Base-by-base conservation (phyloP, 2,797 vertebrate species). In the Champsocephalus gunnari region DNA sequence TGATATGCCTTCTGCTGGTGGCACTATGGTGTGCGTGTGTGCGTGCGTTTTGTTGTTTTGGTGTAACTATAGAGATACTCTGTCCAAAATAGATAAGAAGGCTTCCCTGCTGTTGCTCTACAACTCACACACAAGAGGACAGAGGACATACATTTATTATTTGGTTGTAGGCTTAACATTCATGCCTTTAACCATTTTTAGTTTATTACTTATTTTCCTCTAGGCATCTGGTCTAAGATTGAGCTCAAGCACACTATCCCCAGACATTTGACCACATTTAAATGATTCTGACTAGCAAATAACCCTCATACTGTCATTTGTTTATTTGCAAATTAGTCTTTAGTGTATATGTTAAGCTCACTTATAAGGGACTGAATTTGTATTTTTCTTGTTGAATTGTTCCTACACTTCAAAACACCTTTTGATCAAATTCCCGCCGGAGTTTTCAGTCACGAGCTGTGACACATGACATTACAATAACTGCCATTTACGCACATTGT, bases 271-370 rank as follows among this genome's bases (percentile, higher is more conserved):
- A 81, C 19, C 66, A 79, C 50, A 92, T 90, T 87, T 80, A 85
- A 90, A 92, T 92, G 54, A 80, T 89, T 90, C 87, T 91, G 91
- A 93, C 84, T 88, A 88, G 84, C 92, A 93, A 92, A 92, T 91
- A 12, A 43, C 61, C 50, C 41, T 16, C 62, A 21, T 51, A 38
- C 47, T 43, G 55, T 13, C 70, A 59, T 91, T 90, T 84, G 79
- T 77, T 88, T 83, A 84, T 73, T 79, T 90, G 91, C 89, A 93
- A 93, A 93, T 89, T 0, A 77, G 64, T 24, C 12, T 75, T 70
- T 69, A 43, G 47, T 56, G 6, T 53, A 6, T 16, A 14, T 71
- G 43, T 56, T n/a, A 9, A 32, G 19, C 5, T 51, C 5, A 28
- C 58, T 12, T 34, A 47, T 48, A 65, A 44, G 9, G 4, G n/a